phyloP scores from a whole-genome alignment of 2,888 invertebrate species.

The Empis livida region DNA sequence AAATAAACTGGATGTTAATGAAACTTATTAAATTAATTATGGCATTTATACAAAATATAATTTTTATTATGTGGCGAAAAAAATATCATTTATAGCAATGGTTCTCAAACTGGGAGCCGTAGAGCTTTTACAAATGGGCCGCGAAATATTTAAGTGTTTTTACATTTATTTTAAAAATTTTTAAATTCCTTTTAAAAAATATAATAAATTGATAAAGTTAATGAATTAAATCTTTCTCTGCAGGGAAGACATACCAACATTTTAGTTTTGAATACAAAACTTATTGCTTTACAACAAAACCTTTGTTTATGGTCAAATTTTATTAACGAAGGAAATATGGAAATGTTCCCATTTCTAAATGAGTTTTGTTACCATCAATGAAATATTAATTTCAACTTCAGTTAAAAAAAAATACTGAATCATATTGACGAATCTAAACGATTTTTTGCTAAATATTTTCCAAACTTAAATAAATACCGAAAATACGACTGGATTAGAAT shows the following conservation, averaged over 20 bases:
- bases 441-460: slow-evolving; percentile 3
- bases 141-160: too few species aligned
- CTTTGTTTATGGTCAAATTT: neutral
- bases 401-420: slow-evolving; percentile 1
- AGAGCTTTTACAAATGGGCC: too few species aligned
- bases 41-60: too few species aligned
- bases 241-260: neutral
- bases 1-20: too few species aligned
- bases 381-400: neutral
- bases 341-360: neutral
- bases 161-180: neutral
- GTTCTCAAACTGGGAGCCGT: too few species aligned
- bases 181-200: neutral
- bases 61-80: too few species aligned
- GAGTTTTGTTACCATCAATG: neutral
- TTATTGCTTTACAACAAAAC: neutral
- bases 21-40: too few species aligned
- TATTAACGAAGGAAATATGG: neutral
- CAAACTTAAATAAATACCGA: neutral
- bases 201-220: neutral
- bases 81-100: too few species aligned
- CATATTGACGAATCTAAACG: slow-evolving; percentile 1
- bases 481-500: slow-evolving; percentile 1
- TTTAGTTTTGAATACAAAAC: neutral
- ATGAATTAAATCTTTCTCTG: neutral